Base-by-base conservation (phyloP, 2,888 invertebrate species). In the Hypomecis atomaria region DNA sequence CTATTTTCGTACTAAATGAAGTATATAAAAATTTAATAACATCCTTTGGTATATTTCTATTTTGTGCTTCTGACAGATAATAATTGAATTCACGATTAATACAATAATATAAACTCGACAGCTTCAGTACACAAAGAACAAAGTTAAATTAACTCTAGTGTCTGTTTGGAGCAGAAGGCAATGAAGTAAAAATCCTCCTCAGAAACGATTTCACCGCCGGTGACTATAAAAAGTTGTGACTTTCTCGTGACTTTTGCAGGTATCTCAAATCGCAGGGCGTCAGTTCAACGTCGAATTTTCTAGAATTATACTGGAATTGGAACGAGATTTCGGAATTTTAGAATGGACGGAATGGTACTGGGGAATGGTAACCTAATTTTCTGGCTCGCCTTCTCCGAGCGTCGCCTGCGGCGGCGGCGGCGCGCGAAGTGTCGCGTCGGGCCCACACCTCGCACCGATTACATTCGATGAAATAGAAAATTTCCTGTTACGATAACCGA, bases 401-500 rank as follows among this genome's bases (percentile, higher is more conserved):
- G 76, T 74, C 34, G 48, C 73, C 73, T 74, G 74, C 73, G 77
- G 72, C 68, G 63, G 36, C 59, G 66, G 71, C 69, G 71, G 73
- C 74, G 55, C 70, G 63, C 73, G 78, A 77, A 72, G 71, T 65
- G 72, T 65, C 76, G 71, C 63, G 69, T 61, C 66, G 70, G 62
- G 56, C 59, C 37, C 53, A 47, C 47, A 33, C 38, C 62, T 55
- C 62, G 43, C 70, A 76, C 65, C 82, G 84, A 86, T 87, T 88
- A 86, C 78, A 86, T 86, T 88, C 78, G 78, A 82, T 83, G 78
- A 85, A 86, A 86, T 88, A 82, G 84, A 86, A 88, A 88, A 87
- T 84, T 84, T 81, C 61, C 61, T 72, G 78, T 81, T 78, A 73
- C 82, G 74, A 78, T 83, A 82, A 83, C 81, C 79, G 77, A 81